Evolutionary conservation across 2,797 vertebrate species (phyloP).

Genomic region (Melopsittacus undulatus): DNA sequence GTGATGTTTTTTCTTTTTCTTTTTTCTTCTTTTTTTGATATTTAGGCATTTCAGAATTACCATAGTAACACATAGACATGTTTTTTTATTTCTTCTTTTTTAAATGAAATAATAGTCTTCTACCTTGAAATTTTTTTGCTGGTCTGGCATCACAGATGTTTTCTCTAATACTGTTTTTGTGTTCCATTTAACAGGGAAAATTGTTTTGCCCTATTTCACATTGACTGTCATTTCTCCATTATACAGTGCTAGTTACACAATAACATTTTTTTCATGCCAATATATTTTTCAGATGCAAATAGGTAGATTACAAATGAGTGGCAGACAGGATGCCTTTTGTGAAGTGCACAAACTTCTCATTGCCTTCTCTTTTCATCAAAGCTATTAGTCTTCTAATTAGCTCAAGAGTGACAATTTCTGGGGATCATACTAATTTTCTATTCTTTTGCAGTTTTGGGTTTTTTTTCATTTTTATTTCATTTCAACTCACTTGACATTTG

Average conservation of each 20-base stretch:
- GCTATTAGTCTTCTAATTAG: slow-evolving; percentile 9
- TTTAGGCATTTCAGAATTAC: not conserved
- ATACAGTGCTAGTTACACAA: not conserved
- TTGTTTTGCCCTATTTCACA: not conserved
- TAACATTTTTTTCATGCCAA: not conserved
- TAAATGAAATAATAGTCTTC: not conserved
- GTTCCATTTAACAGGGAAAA: not conserved
- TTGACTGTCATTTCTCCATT: not conserved
- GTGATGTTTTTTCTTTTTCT: accelerated
- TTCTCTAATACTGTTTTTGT: not conserved
- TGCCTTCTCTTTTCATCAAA: not conserved
- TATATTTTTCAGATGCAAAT: slow-evolving; percentile 26
- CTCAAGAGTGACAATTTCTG: not conserved
- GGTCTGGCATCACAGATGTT: not conserved
- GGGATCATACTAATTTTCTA: not conserved
- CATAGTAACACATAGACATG: not conserved
- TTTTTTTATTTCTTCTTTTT: not conserved
- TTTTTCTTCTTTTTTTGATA: not conserved
- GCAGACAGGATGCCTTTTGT: not conserved
- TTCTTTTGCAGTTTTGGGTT: not conserved
- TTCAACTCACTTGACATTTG: not conserved
- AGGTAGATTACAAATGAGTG: not conserved
- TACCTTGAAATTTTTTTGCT: not conserved
- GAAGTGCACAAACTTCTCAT: not conserved
- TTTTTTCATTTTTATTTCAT: not conserved